phyloP scores from a whole-genome alignment of 2,888 invertebrate species.

The Chironomus tentans region DNA sequence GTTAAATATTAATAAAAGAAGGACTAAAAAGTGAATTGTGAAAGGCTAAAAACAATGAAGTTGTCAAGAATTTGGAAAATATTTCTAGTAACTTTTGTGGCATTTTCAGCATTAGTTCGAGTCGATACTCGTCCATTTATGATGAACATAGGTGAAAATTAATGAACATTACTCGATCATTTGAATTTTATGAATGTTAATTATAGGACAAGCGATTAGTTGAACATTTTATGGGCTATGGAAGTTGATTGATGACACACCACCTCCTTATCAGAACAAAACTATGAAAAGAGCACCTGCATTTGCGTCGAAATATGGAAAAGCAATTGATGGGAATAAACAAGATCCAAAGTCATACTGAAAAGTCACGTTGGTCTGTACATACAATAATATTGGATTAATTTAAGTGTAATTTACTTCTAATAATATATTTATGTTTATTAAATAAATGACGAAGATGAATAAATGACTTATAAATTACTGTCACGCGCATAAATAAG shows the following conservation, averaged over 20 bases:
- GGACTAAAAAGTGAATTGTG: neutral
- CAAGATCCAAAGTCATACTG: neutral
- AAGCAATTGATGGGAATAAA: neutral
- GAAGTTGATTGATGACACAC: conserved; percentile 2
- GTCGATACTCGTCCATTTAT: conserved; percentile 5
- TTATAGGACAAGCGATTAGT: neutral
- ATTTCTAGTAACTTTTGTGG: neutral
- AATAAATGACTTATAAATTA: neutral
- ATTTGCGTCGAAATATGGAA: conserved; percentile 2
- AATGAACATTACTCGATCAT: neutral
- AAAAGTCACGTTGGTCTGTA: neutral
- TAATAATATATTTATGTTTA: neutral
- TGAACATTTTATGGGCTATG: neutral
- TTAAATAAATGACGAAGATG: neutral
- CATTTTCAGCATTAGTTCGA: neutral
- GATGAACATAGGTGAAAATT: neutral
- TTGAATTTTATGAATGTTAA: neutral
- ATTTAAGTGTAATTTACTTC: neutral
- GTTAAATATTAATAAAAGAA: neutral
- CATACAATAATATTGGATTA: neutral
- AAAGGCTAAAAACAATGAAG: neutral
- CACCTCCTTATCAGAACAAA: neutral
- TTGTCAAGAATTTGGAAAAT: neutral
- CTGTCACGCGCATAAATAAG: neutral
- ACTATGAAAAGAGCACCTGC: conserved; percentile 1